These are phyloP conservation scores for Ptychoptera contaminata DNA, from an alignment of 2,888 invertebrate genomes.

Conservation along the genomic window DNA sequence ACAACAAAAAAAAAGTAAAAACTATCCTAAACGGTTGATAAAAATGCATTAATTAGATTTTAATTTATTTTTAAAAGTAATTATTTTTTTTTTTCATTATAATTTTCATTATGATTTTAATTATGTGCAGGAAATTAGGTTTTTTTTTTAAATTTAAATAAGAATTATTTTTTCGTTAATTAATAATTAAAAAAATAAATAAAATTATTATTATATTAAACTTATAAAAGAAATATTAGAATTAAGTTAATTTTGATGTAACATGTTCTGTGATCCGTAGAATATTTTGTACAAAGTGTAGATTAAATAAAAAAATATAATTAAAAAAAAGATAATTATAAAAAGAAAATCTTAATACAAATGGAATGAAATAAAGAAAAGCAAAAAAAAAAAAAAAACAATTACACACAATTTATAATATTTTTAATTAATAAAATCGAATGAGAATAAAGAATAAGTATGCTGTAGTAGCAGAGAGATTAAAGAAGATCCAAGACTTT, in stretches of 20 bases:
- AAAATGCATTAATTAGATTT: no score
- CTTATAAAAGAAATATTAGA: neutral
- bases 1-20: no score
- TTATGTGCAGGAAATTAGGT: no score
- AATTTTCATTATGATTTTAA: no score
- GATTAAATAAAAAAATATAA: conserved; percentile 15
- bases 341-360: neutral
- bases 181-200: neutral
- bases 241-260: conserved; percentile 8
- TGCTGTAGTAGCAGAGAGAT: no score
- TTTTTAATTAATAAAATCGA: no score
- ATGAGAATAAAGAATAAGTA: no score
- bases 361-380: neutral
- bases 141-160: no score
- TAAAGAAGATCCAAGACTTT: no score
- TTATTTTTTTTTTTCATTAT: neutral
- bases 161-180: neutral
- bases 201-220: conserved; percentile 9
- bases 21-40: no score
- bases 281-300: conserved; percentile 31
- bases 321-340: neutral
- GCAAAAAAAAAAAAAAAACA: neutral
- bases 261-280: conserved; percentile 31
- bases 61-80: neutral
- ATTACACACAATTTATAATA: no score